phyloP scores from a whole-genome alignment of 2,797 vertebrate genomes.

The Diplodus puntazzo region DNA sequence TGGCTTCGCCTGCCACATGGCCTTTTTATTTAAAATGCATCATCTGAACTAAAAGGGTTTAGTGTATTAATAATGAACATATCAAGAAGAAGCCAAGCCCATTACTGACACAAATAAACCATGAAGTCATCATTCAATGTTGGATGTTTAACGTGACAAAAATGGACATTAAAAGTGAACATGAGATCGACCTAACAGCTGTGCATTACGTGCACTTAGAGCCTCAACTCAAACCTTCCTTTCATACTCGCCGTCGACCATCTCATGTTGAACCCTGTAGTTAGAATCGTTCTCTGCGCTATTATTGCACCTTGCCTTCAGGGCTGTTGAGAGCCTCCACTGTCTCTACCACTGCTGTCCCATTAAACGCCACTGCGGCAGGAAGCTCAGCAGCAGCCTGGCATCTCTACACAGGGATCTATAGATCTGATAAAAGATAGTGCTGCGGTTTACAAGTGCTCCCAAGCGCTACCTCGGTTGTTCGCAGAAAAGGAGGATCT shows the following conservation, averaged over 20 bases:
- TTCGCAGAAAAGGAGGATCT: constrained; percentile 41
- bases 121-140: constrained; percentile 20
- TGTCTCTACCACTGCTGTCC: constrained; percentile 34
- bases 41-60: constrained; percentile 39
- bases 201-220: constrained; percentile 10
- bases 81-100: constrained; percentile 26
- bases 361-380: constrained; percentile 66
- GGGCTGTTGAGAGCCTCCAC: constrained; percentile 45
- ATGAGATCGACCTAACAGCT: constrained; percentile 8
- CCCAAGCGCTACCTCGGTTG: constrained; percentile 31
- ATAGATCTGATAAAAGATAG: constrained; percentile 73
- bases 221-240: not conserved
- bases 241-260: not conserved
- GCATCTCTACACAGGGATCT: constrained; percentile 50
- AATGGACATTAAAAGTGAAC: constrained; percentile 42
- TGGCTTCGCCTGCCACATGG: constrained; percentile 20
- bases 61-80: constrained; percentile 40
- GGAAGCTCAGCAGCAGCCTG: constrained; percentile 48
- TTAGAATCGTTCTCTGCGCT: constrained; percentile 26
- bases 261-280: constrained; percentile 17
- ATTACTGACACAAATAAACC: constrained; percentile 41
- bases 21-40: constrained; percentile 57
- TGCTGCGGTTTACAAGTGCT: constrained; percentile 50
- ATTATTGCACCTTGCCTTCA: constrained; percentile 29
- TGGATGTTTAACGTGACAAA: constrained; percentile 36